A percentile compares a stretch with the other conserved stretches of the same genome.
Conservation (phyloP, 2,888 invertebrate species). For the Dione vanillae region DNA sequence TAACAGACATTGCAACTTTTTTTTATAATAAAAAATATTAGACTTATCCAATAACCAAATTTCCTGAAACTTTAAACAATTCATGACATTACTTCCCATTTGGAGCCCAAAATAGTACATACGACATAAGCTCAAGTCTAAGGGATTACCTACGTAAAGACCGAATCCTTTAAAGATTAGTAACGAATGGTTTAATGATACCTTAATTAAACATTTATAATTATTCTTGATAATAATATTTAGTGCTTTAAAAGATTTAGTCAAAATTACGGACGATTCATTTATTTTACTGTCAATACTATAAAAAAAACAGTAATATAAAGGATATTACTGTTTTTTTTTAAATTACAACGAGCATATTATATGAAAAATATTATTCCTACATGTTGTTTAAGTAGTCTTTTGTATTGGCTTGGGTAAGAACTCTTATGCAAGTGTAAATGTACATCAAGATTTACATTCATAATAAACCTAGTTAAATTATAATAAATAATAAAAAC, state of each 20-base stretch:
- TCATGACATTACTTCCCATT: not conserved
- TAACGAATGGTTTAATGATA: conserved; percentile 1
- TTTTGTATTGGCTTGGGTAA: too few species aligned
- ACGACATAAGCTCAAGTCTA: not conserved
- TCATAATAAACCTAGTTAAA: too few species aligned
- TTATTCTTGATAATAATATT: not conserved
- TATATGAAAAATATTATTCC: too few species aligned
- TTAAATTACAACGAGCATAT: too few species aligned
- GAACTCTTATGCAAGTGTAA: too few species aligned
- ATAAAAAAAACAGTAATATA: too few species aligned
- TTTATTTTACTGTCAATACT: not conserved
- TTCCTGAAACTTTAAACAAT: not conserved
- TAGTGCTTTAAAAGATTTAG: not conserved
- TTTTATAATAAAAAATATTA: too few species aligned
- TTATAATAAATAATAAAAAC: too few species aligned
- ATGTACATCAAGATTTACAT: too few species aligned
- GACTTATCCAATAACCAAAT: too few species aligned
- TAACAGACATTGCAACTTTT: too few species aligned
- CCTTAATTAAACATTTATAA: conserved; percentile 8
- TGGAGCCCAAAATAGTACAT: not conserved
- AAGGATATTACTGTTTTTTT: too few species aligned
- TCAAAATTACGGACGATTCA: not conserved
- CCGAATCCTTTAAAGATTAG: conserved; percentile 2
- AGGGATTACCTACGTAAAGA: not conserved
- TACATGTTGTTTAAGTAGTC: not conserved